These are phyloP conservation scores for Xestoiulus laeticollis DNA, from an alignment of 2,888 invertebrate species.

Conservation along the genomic window DNA sequence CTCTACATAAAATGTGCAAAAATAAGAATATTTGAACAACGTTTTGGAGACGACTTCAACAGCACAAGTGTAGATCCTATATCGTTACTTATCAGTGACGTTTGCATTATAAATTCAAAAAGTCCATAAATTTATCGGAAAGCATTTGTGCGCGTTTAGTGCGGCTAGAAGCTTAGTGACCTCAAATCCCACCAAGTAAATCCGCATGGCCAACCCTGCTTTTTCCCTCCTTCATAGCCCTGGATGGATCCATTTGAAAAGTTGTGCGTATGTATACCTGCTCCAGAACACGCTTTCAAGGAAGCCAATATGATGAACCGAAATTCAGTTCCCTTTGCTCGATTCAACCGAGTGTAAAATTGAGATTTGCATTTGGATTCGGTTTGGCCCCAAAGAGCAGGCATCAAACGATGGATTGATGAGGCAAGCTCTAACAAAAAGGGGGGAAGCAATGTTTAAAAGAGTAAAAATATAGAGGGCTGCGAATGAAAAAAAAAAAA, in stretches of 20 bases:
- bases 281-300: background rate
- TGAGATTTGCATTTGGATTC: conserved; percentile 48
- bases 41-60: background rate
- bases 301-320: conserved; percentile 39
- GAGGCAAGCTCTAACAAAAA: conserved; percentile 31
- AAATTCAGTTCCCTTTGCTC: conserved; percentile 45
- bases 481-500: background rate
- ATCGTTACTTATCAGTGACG: background rate
- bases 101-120: conserved; percentile 18
- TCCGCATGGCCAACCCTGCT: conserved; percentile 28
- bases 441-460: conserved; percentile 28
- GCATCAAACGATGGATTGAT: conserved; percentile 44
- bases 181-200: conserved; percentile 3
- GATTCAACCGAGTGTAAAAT: conserved; percentile 45
- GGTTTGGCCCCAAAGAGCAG: conserved; percentile 34
- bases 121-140: conserved; percentile 1
- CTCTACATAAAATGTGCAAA: too few relatives aligned
- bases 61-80: background rate
- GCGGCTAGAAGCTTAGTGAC: conserved; percentile 34
- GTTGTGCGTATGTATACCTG: background rate
- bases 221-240: background rate
- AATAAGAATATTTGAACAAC: background rate
- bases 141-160: conserved; percentile 15
- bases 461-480: conserved; percentile 27
- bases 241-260: background rate